Evolutionary conservation across 2,113 vertebrate genomes (phyloP).

Genomic region (Odontesthes bonariensis): DNA sequence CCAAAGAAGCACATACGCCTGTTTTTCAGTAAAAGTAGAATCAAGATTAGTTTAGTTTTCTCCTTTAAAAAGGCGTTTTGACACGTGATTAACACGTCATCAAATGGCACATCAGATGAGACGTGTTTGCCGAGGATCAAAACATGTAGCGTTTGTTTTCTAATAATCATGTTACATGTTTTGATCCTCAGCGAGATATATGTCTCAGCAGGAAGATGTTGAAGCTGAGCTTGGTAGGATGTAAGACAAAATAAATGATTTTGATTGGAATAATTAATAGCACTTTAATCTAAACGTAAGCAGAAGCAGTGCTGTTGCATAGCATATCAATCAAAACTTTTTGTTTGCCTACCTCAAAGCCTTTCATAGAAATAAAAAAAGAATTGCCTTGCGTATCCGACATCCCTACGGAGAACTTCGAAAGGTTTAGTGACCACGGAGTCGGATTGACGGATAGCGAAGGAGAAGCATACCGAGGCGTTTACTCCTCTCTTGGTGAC

Average conservation of each 20-base stretch:
- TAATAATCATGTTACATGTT: not conserved
- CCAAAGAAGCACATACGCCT: not conserved
- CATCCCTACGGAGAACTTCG: no score
- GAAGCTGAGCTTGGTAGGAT: conserved; percentile 27
- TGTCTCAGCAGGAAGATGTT: not conserved
- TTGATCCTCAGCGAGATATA: not conserved
- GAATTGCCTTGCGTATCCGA: no score
- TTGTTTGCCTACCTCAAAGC: not conserved
- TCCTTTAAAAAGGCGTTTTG: no score
- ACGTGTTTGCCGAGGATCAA: not conserved
- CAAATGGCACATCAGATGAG: no score
- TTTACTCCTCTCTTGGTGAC: no score
- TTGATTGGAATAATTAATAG: not conserved
- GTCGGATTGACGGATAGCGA: no score
- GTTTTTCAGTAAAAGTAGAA: not conserved
- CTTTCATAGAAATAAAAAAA: not conserved
- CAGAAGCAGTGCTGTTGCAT: conserved; percentile 1
- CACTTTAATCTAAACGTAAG: not conserved
- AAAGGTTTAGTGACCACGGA: no score
- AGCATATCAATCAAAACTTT: conserved; percentile 43
- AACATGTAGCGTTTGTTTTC: not conserved
- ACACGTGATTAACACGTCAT: no score
- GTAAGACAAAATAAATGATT: conserved; percentile 38
- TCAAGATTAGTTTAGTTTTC: no score
- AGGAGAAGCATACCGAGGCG: no score